phyloP scores from a whole-genome alignment of 2,113 vertebrate species.

The Tiliqua scincoides region DNA sequence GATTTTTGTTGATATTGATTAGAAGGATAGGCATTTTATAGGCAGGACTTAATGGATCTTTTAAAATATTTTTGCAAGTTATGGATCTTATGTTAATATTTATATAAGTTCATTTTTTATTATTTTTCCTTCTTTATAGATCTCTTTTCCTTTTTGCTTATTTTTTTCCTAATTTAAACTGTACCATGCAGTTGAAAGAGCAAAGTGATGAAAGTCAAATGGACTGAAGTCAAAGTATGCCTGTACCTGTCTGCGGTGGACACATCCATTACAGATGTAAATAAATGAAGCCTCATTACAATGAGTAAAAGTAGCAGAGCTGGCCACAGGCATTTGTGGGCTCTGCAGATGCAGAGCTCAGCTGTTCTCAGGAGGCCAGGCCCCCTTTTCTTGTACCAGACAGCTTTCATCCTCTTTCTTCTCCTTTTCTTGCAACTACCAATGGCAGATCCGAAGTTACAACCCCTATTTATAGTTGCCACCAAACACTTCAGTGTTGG shows the following conservation, averaged over 20 bases:
- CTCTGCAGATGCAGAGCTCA: neutral
- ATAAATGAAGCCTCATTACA: neutral
- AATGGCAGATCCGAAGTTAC: neutral
- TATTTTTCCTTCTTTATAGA: no score
- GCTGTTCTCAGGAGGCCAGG: neutral
- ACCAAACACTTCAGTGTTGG: neutral
- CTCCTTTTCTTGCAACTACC: neutral
- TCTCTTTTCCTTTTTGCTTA: no score
- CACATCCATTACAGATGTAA: neutral
- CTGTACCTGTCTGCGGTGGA: neutral
- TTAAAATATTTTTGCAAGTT: no score
- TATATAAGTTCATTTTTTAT: no score
- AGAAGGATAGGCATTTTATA: no score
- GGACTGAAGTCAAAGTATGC: no score
- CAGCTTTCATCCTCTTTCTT: neutral
- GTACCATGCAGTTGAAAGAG: no score
- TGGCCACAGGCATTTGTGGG: neutral
- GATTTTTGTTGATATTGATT: no score
- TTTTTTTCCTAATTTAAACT: no score
- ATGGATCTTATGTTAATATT: no score
- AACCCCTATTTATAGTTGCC: neutral
- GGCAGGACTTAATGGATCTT: no score
- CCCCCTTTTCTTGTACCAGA: neutral
- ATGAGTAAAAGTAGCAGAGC: neutral
- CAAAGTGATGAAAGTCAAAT: no score